Evolutionary conservation across 2,797 vertebrate genomes (phyloP), one percentile per base, ranked within the genome.

Genomic region (Cheracebus regulus): DNA sequence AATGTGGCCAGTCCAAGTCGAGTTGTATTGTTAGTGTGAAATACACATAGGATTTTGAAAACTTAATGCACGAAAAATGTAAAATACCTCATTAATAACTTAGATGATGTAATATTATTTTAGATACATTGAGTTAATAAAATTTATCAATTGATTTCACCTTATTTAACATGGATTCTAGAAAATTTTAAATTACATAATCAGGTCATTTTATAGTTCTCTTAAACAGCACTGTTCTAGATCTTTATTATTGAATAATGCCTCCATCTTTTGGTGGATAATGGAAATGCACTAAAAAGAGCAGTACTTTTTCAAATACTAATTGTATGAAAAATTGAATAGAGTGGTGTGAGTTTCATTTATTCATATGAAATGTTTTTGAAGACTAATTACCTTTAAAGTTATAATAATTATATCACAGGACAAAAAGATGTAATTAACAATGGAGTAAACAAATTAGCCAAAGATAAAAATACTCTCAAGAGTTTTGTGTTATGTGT

Each of bases 231-330:
- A 33, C 41, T 41, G 28, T 30, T 58, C 19, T 44, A 0, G 9
- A 28, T 28, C 58, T 81, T 50, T 30, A 11, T 91, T 70, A 30
- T 64, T 97, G 97, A 83, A 44, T 57, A 75, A 92, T 72, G 97
- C 97, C 97, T 98, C 98, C 98, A 98, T 97, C 99, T 99, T 96
- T 98, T 97, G 97, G 97, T 95, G 92, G 46, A 20, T 96, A 96
- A 79, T 73, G 80, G 93, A 82, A 98, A 19, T 92, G 24, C 93
- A 88, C 50, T 90, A 39, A 96, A 85, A 39, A 79, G n/a, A 92
- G 5, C 22, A 73, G 7, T 89, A 46, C 13, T 79, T 88, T 92
- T 67, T 55, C 28, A 64, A 22, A 72, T 72, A n/a, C 2, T 93
- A 70, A 76, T 46, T 50, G 1, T 52, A 57, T 55, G 58, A 67